Evolutionary conservation across 92 coral and sea anemone species (phyloP).

Genomic region (Heliopora coerulea): DNA sequence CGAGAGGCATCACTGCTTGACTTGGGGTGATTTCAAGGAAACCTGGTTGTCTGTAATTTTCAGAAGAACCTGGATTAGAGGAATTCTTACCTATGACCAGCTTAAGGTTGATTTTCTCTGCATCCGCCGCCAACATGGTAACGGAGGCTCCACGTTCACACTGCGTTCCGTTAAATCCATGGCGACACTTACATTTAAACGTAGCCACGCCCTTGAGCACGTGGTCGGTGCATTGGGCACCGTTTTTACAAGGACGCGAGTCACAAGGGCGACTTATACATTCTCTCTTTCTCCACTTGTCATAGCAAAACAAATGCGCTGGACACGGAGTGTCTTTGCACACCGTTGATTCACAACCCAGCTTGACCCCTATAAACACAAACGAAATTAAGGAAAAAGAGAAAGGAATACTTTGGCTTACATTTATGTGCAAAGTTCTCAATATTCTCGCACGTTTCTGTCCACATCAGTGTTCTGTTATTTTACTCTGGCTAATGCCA

Average conservation of each 20-base stretch:
- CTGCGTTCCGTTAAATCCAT: conserved; percentile 66
- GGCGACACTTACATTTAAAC: conserved; percentile 69
- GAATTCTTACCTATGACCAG: conserved; percentile 21
- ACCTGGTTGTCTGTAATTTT: too few species aligned
- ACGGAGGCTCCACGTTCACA: conserved; percentile 67
- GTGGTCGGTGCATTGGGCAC: conserved; percentile 73
- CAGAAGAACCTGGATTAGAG: too few species aligned
- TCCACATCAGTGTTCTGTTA: too few species aligned
- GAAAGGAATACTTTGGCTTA: background rate
- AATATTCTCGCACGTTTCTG: too few species aligned
- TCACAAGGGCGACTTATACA: conserved; percentile 77
- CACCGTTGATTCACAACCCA: conserved; percentile 69
- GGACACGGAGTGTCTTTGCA: conserved; percentile 62
- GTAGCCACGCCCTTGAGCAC: conserved; percentile 54
- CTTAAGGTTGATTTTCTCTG: conserved; percentile 4
- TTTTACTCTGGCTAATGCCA: too few species aligned
- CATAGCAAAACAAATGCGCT: conserved; percentile 74
- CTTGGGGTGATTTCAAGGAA: too few species aligned
- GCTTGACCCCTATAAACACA: conserved; percentile 58
- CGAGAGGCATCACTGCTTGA: too few species aligned
- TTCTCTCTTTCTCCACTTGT: conserved; percentile 73
- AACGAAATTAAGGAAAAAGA: background rate
- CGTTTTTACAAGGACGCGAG: conserved; percentile 70
- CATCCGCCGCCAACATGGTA: conserved; percentile 45
- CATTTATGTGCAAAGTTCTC: too few species aligned